Conservation (phyloP, 2,113 vertebrate species). For the Typhlomys cinereus region DNA sequence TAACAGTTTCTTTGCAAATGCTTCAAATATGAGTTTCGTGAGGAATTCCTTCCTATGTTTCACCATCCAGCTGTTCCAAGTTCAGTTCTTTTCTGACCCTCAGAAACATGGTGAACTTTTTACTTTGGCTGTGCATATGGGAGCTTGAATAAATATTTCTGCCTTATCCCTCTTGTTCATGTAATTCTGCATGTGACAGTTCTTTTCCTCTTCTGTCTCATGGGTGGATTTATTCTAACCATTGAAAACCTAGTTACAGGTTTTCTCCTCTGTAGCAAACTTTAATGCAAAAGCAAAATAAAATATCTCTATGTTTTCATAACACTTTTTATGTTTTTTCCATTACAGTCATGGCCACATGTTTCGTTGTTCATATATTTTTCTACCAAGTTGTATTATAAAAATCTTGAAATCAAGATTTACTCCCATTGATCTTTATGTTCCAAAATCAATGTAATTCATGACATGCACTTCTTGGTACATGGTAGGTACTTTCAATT, state of each 20-base stretch:
- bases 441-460: background rate
- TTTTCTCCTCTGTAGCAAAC: background rate
- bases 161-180: background rate
- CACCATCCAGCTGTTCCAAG: background rate
- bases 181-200: background rate
- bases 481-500: background rate
- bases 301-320: background rate
- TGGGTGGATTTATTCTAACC: background rate
- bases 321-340: background rate
- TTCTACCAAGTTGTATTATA: background rate
- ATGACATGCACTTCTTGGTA: background rate
- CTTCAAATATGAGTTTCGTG: background rate
- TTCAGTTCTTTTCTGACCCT: background rate
- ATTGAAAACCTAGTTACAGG: background rate
- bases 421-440: background rate
- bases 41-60: background rate
- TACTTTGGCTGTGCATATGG: background rate
- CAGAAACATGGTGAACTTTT: background rate
- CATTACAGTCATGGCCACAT: background rate
- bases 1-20: background rate
- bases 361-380: background rate
- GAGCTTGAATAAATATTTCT: constrained; percentile 5
- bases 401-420: background rate
- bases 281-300: background rate
- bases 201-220: background rate